These are phyloP conservation scores for Suncus etruscus DNA, from an alignment of 2,113 vertebrate genomes.

Conservation along the genomic window DNA sequence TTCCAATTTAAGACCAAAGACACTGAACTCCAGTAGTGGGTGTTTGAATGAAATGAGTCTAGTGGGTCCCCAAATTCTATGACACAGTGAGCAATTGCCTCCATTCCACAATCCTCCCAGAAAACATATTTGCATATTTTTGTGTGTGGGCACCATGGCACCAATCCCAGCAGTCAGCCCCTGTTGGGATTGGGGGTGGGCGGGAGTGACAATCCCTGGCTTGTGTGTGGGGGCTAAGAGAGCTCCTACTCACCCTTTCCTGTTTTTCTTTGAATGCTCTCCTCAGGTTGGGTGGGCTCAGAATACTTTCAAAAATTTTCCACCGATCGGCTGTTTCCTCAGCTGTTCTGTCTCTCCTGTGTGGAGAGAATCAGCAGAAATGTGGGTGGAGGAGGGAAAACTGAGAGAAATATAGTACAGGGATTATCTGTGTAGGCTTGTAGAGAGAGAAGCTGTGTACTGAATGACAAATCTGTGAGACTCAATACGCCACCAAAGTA, in stretches of 20 bases:
- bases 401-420: conserved; percentile 85
- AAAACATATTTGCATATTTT: conserved; percentile 66
- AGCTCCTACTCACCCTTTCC: conserved; percentile 70
- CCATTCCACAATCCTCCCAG: conserved; percentile 59
- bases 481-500: conserved; percentile 70
- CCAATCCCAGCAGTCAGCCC: conserved; percentile 48
- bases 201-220: conserved; percentile 69
- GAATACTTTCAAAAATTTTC: conserved; percentile 81
- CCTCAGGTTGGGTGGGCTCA: conserved; percentile 79
- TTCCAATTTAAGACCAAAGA: conserved; percentile 53
- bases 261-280: conserved; percentile 80
- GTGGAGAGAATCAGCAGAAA: conserved; percentile 85
- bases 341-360: conserved; percentile 82
- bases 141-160: conserved; percentile 56
- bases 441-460: conserved; percentile 79
- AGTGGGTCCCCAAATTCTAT: not conserved
- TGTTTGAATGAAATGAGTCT: conserved; percentile 45
- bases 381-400: conserved; percentile 88
- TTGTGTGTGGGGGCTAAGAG: conserved; percentile 65
- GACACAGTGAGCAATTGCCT: conserved; percentile 54
- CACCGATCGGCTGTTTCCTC: conserved; percentile 84
- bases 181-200: conserved; percentile 61
- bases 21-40: not conserved
- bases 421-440: conserved; percentile 85
- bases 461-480: conserved; percentile 83